phyloP scores from a whole-genome alignment of 2,797 vertebrate species.

The Ctenopoma multispine region DNA sequence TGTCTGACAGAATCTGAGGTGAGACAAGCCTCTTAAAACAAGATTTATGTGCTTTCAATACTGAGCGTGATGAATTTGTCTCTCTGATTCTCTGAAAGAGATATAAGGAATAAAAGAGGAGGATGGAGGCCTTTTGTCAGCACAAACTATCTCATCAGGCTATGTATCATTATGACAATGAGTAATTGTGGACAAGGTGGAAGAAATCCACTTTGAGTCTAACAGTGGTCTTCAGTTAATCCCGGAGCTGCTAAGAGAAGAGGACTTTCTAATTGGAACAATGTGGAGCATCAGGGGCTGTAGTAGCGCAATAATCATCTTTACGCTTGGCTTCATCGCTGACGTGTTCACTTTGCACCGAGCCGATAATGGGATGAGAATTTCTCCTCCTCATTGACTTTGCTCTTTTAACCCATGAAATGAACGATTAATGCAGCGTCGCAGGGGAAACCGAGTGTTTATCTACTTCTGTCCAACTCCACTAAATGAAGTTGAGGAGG shows the following conservation, averaged over 20 bases:
- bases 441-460: slow-evolving; percentile 55
- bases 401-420: slow-evolving; percentile 72
- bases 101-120: slow-evolving; percentile 82
- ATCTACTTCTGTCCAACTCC: slow-evolving; percentile 57
- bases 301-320: slow-evolving; percentile 71
- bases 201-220: slow-evolving; percentile 61
- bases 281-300: slow-evolving; percentile 50
- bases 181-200: slow-evolving; percentile 68
- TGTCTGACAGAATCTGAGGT: slow-evolving; percentile 75
- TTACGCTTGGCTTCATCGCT: slow-evolving; percentile 74
- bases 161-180: slow-evolving; percentile 86
- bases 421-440: slow-evolving; percentile 67
- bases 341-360: slow-evolving; percentile 69
- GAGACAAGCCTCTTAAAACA: slow-evolving; percentile 80
- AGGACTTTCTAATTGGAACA: slow-evolving; percentile 69
- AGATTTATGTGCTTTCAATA: slow-evolving; percentile 86
- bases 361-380: slow-evolving; percentile 73
- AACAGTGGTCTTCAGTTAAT: slow-evolving; percentile 61
- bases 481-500: slow-evolving; percentile 38
- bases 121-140: slow-evolving; percentile 81
- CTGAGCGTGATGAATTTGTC: slow-evolving; percentile 77
- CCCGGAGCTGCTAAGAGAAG: slow-evolving; percentile 54
- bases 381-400: slow-evolving; percentile 69
- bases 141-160: slow-evolving; percentile 77
- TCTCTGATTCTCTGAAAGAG: slow-evolving; percentile 83